Percentiles rank a stretch among this genome's conserved stretches.
Conservation (phyloP, 2,888 invertebrate genomes). For the Platycheirus rosarum region DNA sequence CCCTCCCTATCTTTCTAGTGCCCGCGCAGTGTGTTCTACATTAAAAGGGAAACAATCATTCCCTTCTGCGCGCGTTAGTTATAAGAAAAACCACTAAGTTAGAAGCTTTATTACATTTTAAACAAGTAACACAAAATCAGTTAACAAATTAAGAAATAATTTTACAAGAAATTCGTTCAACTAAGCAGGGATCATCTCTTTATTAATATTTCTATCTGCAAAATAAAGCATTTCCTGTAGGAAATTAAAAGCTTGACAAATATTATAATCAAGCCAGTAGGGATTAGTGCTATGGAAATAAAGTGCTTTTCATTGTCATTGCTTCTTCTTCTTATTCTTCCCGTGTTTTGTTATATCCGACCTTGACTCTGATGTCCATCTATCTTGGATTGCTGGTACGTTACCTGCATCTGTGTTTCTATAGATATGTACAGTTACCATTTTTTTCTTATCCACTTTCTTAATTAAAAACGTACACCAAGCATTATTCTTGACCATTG, state of each 20-base stretch:
- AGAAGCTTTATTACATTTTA: no score
- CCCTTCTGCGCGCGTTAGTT: no score
- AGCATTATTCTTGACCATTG: slow-evolving; percentile 23
- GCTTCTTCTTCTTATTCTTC: background rate
- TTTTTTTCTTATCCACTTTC: slow-evolving; percentile 42
- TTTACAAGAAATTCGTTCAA: no score
- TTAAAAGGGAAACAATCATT: no score
- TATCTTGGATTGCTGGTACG: slow-evolving; percentile 7
- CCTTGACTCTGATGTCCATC: slow-evolving; percentile 39
- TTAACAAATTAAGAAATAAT: no score
- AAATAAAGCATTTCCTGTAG: background rate
- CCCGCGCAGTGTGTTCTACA: no score
- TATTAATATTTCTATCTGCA: background rate
- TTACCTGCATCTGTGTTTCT: background rate
- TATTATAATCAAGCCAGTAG: background rate
- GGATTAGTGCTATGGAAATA: background rate
- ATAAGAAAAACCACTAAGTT: no score
- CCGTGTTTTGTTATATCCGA: background rate
- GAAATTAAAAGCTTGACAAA: background rate
- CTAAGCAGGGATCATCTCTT: no score
- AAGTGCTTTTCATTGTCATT: slow-evolving; percentile 7
- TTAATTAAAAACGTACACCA: slow-evolving; percentile 59
- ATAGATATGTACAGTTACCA: background rate
- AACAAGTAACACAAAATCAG: no score
- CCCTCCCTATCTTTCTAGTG: no score